Base-by-base conservation (phyloP, 2,888 invertebrate genomes). In the Xylota segnis region DNA sequence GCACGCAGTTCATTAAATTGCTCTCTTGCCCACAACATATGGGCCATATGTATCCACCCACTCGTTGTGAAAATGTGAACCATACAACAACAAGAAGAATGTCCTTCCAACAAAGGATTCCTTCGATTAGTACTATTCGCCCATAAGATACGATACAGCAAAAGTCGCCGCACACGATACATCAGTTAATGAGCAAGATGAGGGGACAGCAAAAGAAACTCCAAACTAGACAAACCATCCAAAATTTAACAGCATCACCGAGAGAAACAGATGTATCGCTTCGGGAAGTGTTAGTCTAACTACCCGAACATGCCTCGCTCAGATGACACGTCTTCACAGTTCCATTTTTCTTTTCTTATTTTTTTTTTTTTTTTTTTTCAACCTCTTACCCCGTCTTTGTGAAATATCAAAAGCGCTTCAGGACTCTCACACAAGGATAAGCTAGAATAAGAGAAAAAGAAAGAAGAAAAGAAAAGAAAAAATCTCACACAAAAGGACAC, bases 181-280 rank as follows among this genome's bases (percentile, higher is more conserved):
- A 59, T 77, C 76, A 68, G 59, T 70, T 78, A 78, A 78, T 78
- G 77, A 78, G 63, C 45, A 63, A 54, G 70, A 71, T 71, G 27
- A 68, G 68, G 70, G 77, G 16, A 50, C 59, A 29, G 37, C 14
- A 43, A 52, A 52, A 43, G 45, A 40, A 63, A 70, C 54, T 71
- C 32, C 9, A 27, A 56, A 61, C 54, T 56, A 71, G 78, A 71
- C 77, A 78, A 78, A 71, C 27, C 56, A 58, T 40, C 56, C 56
- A 70, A 56, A 59, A 76, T 40, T 47, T 61, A 77, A 45, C 52
- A 18, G n/a, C n/a, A 66, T 58, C 58, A 40, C n/a, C n/a, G 58
- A 23, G 27, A 29, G 47, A 29, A 78, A 71, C 78, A 78, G 70
- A 63, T 78, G 78, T 78, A 63, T 54, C 56, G 56, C 78, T 78